phyloP scores from a whole-genome alignment of 2,888 invertebrate genomes.

The Acleris cristana region DNA sequence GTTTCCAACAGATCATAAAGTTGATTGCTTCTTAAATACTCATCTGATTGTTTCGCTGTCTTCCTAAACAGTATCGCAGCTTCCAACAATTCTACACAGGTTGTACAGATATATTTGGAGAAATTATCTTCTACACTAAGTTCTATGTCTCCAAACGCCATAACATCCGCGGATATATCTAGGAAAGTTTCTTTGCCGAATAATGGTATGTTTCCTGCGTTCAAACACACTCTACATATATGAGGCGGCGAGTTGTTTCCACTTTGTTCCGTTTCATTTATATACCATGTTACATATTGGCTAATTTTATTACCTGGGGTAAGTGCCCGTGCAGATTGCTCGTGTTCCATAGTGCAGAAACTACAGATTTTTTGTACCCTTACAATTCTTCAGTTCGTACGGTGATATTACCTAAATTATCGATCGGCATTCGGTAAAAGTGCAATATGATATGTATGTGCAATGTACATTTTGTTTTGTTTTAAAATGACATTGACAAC shows the following conservation, averaged over 20 bases:
- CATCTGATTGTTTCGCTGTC: conserved; percentile 35
- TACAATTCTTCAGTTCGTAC: too few relatives aligned
- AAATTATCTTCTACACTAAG: conserved; percentile 23
- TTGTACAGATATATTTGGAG: conserved; percentile 34
- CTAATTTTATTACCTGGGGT: neutral
- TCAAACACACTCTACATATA: conserved; percentile 28
- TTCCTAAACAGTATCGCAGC: conserved; percentile 37
- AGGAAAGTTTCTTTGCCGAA: conserved; percentile 11
- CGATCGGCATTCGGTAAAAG: too few relatives aligned
- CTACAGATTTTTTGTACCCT: too few relatives aligned
- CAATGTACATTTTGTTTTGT: too few relatives aligned
- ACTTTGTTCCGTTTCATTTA: neutral
- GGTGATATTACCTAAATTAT: too few relatives aligned
- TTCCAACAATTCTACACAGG: conserved; percentile 35
- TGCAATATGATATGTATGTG: too few relatives aligned
- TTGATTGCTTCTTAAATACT: conserved; percentile 10
- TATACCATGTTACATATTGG: conserved; percentile 3
- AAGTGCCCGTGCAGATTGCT: too few relatives aligned
- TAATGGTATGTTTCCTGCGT: conserved; percentile 14
- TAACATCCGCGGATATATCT: conserved; percentile 19
- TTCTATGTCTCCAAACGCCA: conserved; percentile 19
- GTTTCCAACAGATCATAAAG: neutral
- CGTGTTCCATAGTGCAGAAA: too few relatives aligned
- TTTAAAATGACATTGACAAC: too few relatives aligned
- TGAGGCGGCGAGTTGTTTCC: neutral